Base-by-base conservation (phyloP, 2,888 invertebrate species). In the Electrophaes corylata region DNA sequence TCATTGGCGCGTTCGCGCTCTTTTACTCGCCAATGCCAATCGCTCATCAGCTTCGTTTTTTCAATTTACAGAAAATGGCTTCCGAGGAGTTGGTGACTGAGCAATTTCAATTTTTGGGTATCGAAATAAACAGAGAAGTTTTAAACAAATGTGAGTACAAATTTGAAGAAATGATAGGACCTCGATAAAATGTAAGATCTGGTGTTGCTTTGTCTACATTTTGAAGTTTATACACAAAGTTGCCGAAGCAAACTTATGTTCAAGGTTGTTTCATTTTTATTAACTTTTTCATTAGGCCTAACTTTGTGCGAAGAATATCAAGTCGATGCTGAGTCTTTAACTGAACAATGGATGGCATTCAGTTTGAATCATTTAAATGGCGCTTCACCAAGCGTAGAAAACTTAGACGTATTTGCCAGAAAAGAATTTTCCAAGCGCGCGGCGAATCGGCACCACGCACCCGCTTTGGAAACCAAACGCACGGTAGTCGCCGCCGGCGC, bases 291-390 rank as follows among this genome's bases (percentile, higher is more conserved):
- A 74, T 64, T 59, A 91, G 91, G 95, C 93, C 89, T 94, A 73
- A 94, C 93, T 79, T 85, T 96, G 66, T 95, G 96, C 77, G 81
- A 89, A 64, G 91, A 91, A 50, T 94, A 96, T 78, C 86, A 92
- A 70, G 84, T 96, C 47, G 92, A 92, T 64, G 94, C 95, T 35
- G 95, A 94, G 76, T 94, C 94, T 72, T 94, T 96, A 69, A 95
- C 94, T 49, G 95, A 95, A 77, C 93, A 94, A 89, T 97, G 96
- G 96, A 93, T 95, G 88, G 96, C 96, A 16, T 96, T 94, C 79
- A 94, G 94, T 70, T 88, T 95, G 54, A 94, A 95, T 29, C 86
- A 94, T 75, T 83, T 94, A 64, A 91, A 93, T 67, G 94, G 94
- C 31, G 93, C 93, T 0, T 87, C 93, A 29, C 94, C 96, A 19